Conservation (phyloP, 1,140 invertebrate species). For the Camponotus vicinus region DNA sequence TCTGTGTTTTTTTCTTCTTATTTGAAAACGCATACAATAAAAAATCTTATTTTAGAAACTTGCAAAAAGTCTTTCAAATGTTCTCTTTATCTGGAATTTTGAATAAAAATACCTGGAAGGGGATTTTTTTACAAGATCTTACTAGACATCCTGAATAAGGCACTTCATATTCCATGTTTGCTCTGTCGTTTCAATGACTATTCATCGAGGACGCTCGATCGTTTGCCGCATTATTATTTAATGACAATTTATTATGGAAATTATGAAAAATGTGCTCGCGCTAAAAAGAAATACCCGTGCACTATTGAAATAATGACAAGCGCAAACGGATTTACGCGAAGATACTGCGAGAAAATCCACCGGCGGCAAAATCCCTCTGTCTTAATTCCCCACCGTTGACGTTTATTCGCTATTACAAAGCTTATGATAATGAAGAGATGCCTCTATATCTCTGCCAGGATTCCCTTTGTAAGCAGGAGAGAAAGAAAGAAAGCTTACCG, state of each 20-base stretch:
- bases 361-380: background rate
- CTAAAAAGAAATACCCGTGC: too few species aligned
- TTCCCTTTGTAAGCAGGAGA: constrained; percentile 32
- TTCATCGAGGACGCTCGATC: constrained; percentile 22
- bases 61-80: too few species aligned
- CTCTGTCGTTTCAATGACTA: constrained; percentile 1
- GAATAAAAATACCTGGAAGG: too few species aligned
- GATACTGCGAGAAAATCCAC: constrained; percentile 14
- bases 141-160: background rate
- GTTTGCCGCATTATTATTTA: constrained; percentile 34
- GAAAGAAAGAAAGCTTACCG: background rate
- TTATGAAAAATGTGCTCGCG: background rate
- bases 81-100: too few species aligned
- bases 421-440: constrained; percentile 66
- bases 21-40: too few species aligned
- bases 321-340: constrained; percentile 19
- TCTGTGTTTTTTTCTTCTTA: too few species aligned
- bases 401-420: constrained; percentile 62
- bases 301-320: constrained; percentile 9
- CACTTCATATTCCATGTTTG: background rate
- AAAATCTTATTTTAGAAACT: too few species aligned
- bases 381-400: constrained; percentile 16
- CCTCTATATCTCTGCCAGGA: constrained; percentile 40
- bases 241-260: background rate
- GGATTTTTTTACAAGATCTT: too few species aligned